Evolutionary conservation across 2,113 vertebrate species (phyloP), one percentile per base, ranked within the genome.

Genomic region (Pristiophorus japonicus): DNA sequence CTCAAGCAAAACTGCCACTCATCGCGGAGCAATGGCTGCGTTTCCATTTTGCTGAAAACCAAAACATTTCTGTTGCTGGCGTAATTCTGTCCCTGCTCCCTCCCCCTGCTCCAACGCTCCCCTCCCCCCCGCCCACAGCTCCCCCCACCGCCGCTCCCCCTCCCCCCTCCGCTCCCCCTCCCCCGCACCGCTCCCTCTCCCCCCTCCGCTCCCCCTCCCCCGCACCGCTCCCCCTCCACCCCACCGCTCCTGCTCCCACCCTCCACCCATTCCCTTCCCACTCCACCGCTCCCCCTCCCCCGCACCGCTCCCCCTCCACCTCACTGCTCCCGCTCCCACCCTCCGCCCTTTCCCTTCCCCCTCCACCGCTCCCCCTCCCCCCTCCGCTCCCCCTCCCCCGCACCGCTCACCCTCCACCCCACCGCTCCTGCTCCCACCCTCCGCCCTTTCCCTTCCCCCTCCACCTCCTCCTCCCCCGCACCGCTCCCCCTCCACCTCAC

Each of bases 1-100:
- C 18, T 91, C 59, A 91, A 91, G 88, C 88, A 91, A 62, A 63
- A 63, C 88, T 63, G 88, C 88, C 55, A 63, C 59, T 92, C n/a
- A 92, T n/a, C 63, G 59, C 22, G 6, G 18, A 22, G 88, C 59
- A 63, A 63, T 63, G 88, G 59, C 59, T 63, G 59, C 12, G 1
- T 22, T 38, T 22, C 18, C 16, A n/a, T 38, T 20, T 92, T 81
- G 16, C 88, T 22, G 62, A 63, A n/a, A 63, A 63, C 38, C 22
- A 30, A 30, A 45, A 70, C 27, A 47, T 27, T 94, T 70, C 42
- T 94, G 51, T 88, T 27, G 47, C 47, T 4, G 24, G 47, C 42
- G 47, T 90, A 59, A 1, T 81, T 81, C 12, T n/a, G n/a, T n/a
- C n/a, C n/a, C n/a, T n/a, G n/a, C 51, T 8, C 84, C n/a, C 14